These are phyloP conservation scores for Euthynnus affinis DNA, from an alignment of 2,797 vertebrate species.

Conservation along the genomic window DNA sequence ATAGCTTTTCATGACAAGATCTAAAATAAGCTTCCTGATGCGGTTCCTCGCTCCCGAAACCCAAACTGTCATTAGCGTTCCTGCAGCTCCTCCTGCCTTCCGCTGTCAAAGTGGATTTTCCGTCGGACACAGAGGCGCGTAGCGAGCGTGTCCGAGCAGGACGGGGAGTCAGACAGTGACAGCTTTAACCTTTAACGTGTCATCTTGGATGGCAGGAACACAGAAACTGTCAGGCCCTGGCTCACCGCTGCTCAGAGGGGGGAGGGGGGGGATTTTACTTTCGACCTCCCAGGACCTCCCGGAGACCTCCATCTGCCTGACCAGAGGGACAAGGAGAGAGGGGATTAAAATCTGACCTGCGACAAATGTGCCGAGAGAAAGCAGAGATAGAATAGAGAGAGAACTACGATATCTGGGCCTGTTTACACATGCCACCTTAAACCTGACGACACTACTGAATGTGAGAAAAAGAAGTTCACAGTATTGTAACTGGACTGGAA, in stretches of 20 bases:
- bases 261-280: constrained; percentile 39
- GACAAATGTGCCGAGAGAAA: not conserved
- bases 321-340: constrained; percentile 30
- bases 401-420: not conserved
- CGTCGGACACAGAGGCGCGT: not conserved
- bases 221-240: constrained; percentile 34
- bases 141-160: not conserved
- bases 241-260: constrained; percentile 32
- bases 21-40: not conserved
- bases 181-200: constrained; percentile 64
- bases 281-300: constrained; percentile 54
- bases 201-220: constrained; percentile 36
- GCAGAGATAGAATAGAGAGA: not conserved
- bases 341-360: constrained; percentile 6
- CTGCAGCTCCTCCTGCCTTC: constrained; percentile 26
- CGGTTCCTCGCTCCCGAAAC: not conserved
- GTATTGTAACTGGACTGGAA: no score
- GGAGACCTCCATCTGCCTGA: constrained; percentile 63
- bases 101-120: constrained; percentile 34
- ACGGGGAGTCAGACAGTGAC: constrained; percentile 19
- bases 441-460: not conserved
- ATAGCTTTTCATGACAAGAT: not conserved
- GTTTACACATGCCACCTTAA: not conserved
- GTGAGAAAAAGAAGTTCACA: no score
- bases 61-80: not conserved